Base-by-base conservation (phyloP, 2,888 invertebrate species). In the Agrotis segetum region DNA sequence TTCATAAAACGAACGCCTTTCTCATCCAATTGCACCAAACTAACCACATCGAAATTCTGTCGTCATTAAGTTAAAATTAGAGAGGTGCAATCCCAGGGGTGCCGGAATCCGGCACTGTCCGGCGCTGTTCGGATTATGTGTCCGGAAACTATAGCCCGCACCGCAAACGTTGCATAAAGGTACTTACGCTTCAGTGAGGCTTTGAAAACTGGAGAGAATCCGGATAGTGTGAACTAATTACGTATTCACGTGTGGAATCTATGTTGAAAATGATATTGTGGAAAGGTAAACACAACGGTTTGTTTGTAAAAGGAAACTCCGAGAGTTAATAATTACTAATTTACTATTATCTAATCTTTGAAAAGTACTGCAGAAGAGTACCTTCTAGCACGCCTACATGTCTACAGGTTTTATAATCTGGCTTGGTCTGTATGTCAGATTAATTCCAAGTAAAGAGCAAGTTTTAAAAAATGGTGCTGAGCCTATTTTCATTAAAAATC, bases 101-200 rank as follows among this genome's bases (percentile, higher is more conserved):
- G 49, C 49, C 1, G 19, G 67, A 73, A 44, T 64, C 50, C 49
- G 56, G 60, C 19, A 24, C 21, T 21, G 17, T 67, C 53, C 69
- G 24, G 52, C 9, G 3, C 9, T 49, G 34, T n/a, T 53, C 80
- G 77, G 71, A 77, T 40, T 74, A 67, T 68, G 56, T 59, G 62
- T 61, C 60, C 69, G 67, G 69, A 67, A 67, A 70, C 73, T 67
- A 69, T 67, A 72, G 63, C 46, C 52, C 14, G 21, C n/a, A 46
- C 34, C 67, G 56, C 71, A 72, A 66, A 50, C 40, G 49, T 58
- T 66, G 63, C 50, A 65, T 56, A 52, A n/a, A 46, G 44, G 60
- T 24, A n/a, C 50, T 47, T 24, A 53, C 21, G 29, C 14, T 69
- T 53, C 24, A 40, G 40, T 24, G 13, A 44, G 59, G 60, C 56